Evolutionary conservation across 2,888 invertebrate species (phyloP).

Genomic region (Penaeus monodon): DNA sequence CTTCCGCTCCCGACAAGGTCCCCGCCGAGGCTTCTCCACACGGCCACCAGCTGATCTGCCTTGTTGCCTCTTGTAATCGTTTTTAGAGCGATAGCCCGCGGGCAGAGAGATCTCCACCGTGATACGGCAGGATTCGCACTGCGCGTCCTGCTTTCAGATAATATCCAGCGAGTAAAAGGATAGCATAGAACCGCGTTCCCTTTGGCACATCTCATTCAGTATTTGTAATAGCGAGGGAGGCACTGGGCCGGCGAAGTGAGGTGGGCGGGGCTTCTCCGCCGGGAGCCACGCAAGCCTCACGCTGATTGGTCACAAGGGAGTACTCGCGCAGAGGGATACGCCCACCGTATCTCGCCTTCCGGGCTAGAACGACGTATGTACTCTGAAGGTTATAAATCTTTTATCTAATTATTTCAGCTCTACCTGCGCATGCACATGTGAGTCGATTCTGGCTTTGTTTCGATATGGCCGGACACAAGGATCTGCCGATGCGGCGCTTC

Average conservation of each 20-base stretch:
- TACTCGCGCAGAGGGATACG: slow-evolving; percentile 28
- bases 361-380: slow-evolving; percentile 44
- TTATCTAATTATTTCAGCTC: slow-evolving; percentile 55
- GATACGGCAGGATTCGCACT: slow-evolving; percentile 52
- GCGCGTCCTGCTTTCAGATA: slow-evolving; percentile 45
- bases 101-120: slow-evolving; percentile 36
- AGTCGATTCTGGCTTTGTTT: slow-evolving; percentile 34
- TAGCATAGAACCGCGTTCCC: slow-evolving; percentile 50
- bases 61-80: slow-evolving; percentile 13
- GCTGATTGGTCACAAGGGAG: slow-evolving; percentile 17
- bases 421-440: slow-evolving; percentile 44
- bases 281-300: background rate
- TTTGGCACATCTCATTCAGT: slow-evolving; percentile 60
- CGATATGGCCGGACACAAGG: too few species aligned
- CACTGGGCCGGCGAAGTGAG: slow-evolving; percentile 26
- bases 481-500: too few species aligned
- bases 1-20: slow-evolving; percentile 18
- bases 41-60: background rate
- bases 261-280: slow-evolving; percentile 33
- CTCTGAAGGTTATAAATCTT: slow-evolving; percentile 17
- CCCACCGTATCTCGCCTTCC: slow-evolving; percentile 25
- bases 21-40: background rate
- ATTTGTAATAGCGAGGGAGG: slow-evolving; percentile 49
- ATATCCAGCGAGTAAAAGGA: slow-evolving; percentile 48
- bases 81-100: slow-evolving; percentile 18